These are phyloP conservation scores for Cheirogaleus major DNA, from an alignment of 2,797 vertebrate genomes.

Conservation along the genomic window DNA sequence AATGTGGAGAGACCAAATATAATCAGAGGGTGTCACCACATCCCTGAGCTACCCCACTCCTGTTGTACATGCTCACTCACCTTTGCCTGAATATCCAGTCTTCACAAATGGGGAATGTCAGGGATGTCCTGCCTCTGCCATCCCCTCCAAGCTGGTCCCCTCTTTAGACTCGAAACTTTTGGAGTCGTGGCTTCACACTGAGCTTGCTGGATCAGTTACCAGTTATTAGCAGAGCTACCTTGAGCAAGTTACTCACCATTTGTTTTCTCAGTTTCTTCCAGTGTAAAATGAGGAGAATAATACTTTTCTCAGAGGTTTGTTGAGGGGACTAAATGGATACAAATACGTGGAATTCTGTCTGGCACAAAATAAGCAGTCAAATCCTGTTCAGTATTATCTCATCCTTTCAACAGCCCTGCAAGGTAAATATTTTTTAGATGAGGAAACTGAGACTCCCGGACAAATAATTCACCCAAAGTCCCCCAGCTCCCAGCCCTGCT, in stretches of 20 bases:
- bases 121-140: background rate
- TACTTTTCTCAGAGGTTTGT: background rate
- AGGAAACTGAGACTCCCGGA: conserved; percentile 28
- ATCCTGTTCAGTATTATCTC: background rate
- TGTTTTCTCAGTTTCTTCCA: background rate
- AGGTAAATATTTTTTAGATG: background rate
- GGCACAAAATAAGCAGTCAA: background rate
- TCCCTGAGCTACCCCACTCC: background rate
- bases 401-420: background rate
- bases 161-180: background rate
- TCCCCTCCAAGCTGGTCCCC: background rate
- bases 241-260: background rate
- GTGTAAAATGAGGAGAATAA: background rate
- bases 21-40: background rate
- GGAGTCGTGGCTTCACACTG: background rate
- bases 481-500: background rate
- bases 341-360: background rate
- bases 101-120: accelerated
- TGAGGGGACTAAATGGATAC: background rate
- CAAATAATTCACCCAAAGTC: background rate
- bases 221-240: background rate
- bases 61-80: background rate
- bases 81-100: background rate
- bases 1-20: background rate
- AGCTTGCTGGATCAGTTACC: background rate